Base-by-base conservation (phyloP, 2,888 invertebrate genomes). In the Calliopum simillimum region DNA sequence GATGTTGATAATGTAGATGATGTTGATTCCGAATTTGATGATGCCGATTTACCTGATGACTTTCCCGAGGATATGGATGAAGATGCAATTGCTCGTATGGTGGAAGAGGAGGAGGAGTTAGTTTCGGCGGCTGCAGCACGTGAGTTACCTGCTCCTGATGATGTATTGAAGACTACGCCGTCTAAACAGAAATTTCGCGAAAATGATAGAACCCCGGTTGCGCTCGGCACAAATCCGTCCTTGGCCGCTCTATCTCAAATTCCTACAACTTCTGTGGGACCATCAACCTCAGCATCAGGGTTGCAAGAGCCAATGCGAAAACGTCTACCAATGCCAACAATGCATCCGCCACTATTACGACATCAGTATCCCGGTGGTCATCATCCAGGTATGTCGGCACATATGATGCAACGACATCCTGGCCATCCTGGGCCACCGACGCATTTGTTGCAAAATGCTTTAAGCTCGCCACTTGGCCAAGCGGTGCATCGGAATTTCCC, bases 51-150 rank as follows among this genome's bases (percentile, higher is more conserved):
- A 47, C 86, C 86, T 0, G 87, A 87, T 68, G 87, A 87, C 67
- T 84, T 87, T 41, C 86, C 87, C 0, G 88, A 88, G 41, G 87
- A 87, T 73, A 87, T 88, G 86, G 87, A 87, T 68, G 83, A 86
- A 70, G 86, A 86, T 67, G 82, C 84, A 2, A 86, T 86, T 49
- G 86, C 86, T n/a, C 88, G 89, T 78, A 88, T 90, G 89, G 89
- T 90, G 84, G 90, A 90, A 75, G 89, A 89, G 68, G 90, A 90
- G 77, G 90, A 90, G 73, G 90, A 90, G 74, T 90, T 90, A 70
- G 89, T 88, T 56, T 89, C 89, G 0, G 88, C 88, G 44, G 87
- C 88, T 16, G 89, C 89, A 76, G 82, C 83, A 0, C 88, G 89
- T 56, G 89, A 89, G 49, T 74, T 87, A 11, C 89, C 89, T 63